A percentile compares a stretch with the other conserved stretches of the same genome.
Evolutionary conservation across 2,888 invertebrate genomes (phyloP).

Genomic region (Caenorhabditis becei): DNA sequence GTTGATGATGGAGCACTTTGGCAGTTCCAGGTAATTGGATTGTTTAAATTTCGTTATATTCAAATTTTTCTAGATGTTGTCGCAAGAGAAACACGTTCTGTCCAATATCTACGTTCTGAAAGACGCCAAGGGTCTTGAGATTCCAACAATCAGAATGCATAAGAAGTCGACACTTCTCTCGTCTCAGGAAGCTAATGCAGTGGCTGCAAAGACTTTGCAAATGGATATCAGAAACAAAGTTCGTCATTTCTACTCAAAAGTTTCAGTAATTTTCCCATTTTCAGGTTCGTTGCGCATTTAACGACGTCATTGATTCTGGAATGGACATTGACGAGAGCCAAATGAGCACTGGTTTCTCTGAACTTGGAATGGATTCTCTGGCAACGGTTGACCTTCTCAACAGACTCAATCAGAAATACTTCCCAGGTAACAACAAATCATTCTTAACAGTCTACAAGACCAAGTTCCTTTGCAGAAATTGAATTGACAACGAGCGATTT

Average conservation of each 20-base stretch:
- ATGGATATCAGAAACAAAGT: conserved; percentile 53
- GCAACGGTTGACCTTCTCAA: conserved; percentile 74
- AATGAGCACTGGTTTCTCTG: conserved; percentile 68
- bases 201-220: conserved; percentile 53
- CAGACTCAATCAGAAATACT: conserved; percentile 65
- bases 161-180: conserved; percentile 61
- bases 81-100: conserved; percentile 39
- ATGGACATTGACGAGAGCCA: conserved; percentile 57
- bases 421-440: conserved; percentile 26
- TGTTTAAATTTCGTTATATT: background rate
- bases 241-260: background rate
- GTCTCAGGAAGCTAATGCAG: conserved; percentile 54
- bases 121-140: conserved; percentile 52
- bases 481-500: conserved; percentile 64
- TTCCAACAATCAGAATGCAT: conserved; percentile 57
- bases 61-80: conserved; percentile 40
- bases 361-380: conserved; percentile 77
- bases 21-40: conserved; percentile 60
- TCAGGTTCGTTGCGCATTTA: conserved; percentile 50
- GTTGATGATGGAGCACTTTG: conserved; percentile 61
- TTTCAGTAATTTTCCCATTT: background rate
- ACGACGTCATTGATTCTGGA: conserved; percentile 59
- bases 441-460: no score
- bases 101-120: conserved; percentile 59
- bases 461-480: conserved; percentile 46